These are phyloP conservation scores for Cheilosia impressa DNA, from an alignment of 2,888 invertebrate genomes.

Conservation along the genomic window DNA sequence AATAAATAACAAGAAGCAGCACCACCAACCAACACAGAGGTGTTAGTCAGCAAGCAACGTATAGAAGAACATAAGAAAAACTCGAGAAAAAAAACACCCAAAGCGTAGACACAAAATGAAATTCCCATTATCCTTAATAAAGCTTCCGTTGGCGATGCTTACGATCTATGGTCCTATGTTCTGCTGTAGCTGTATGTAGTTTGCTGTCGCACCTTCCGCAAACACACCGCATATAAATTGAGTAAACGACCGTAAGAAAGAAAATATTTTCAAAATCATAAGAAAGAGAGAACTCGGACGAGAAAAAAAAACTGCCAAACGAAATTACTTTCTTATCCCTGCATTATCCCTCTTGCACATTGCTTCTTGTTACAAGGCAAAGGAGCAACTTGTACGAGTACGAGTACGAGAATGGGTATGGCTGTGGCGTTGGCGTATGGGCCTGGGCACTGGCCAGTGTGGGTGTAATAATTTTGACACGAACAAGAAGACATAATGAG, in stretches of 20 bases:
- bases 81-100: background rate
- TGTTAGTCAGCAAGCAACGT: conserved; percentile 25
- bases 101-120: conserved; percentile 57
- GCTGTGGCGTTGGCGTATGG: background rate
- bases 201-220: background rate
- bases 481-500: conserved; percentile 51
- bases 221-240: conserved; percentile 54
- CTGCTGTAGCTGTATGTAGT: background rate
- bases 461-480: conserved; percentile 57
- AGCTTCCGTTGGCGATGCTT: conserved; percentile 47
- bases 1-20: conserved; percentile 36
- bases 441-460: background rate
- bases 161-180: background rate
- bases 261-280: conserved; percentile 56
- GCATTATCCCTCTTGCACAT: conserved; percentile 63
- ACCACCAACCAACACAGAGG: conserved; percentile 5
- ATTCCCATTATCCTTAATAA: conserved; percentile 70
- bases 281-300: conserved; percentile 30
- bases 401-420: background rate
- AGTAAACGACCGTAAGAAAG: conserved; percentile 12
- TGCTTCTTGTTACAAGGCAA: conserved; percentile 28
- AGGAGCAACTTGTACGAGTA: conserved; percentile 11
- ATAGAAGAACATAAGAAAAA: conserved; percentile 3
- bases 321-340: conserved; percentile 72
- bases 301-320: conserved; percentile 29